These are phyloP conservation scores for Podabrus alpinus DNA, from an alignment of 2,888 invertebrate species.

Conservation along the genomic window DNA sequence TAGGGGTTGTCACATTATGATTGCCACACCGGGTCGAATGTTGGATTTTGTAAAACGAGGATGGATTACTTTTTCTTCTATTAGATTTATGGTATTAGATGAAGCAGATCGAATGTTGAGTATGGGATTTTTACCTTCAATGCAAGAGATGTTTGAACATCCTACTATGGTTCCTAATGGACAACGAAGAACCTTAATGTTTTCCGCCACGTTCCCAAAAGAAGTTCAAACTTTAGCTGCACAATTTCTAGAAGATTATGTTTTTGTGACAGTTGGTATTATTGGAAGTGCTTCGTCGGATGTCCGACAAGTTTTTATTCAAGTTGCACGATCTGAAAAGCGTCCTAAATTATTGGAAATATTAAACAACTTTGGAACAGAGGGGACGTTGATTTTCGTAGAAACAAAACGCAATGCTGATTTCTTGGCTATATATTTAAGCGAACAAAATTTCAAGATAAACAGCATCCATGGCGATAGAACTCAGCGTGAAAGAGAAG, in stretches of 20 bases:
- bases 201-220: slow-evolving; percentile 76
- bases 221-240: slow-evolving; percentile 78
- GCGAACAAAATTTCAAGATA: slow-evolving; percentile 71
- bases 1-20: slow-evolving; percentile 72
- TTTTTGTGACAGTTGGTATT: slow-evolving; percentile 87
- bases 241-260: slow-evolving; percentile 76
- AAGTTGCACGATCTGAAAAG: slow-evolving; percentile 75
- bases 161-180: slow-evolving; percentile 61
- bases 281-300: slow-evolving; percentile 93
- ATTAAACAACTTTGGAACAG: slow-evolving; percentile 52
- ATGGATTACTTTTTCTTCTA: slow-evolving; percentile 60
- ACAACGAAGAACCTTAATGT: slow-evolving; percentile 71
- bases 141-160: slow-evolving; percentile 68
- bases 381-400: slow-evolving; percentile 82
- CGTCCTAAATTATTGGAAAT: slow-evolving; percentile 73
- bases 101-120: slow-evolving; percentile 84
- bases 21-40: slow-evolving; percentile 75
- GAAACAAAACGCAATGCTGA: slow-evolving; percentile 90
- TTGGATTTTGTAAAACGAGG: slow-evolving; percentile 67
- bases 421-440: slow-evolving; percentile 81
- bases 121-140: slow-evolving; percentile 68
- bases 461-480: slow-evolving; percentile 79
- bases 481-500: slow-evolving; percentile 71
- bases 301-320: slow-evolving; percentile 78
- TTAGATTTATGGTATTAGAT: slow-evolving; percentile 73